A percentile compares a stretch with the other conserved stretches of the same genome.
phyloP scores from a whole-genome alignment of 2,888 invertebrate genomes.

The Plagodis dolabraria region DNA sequence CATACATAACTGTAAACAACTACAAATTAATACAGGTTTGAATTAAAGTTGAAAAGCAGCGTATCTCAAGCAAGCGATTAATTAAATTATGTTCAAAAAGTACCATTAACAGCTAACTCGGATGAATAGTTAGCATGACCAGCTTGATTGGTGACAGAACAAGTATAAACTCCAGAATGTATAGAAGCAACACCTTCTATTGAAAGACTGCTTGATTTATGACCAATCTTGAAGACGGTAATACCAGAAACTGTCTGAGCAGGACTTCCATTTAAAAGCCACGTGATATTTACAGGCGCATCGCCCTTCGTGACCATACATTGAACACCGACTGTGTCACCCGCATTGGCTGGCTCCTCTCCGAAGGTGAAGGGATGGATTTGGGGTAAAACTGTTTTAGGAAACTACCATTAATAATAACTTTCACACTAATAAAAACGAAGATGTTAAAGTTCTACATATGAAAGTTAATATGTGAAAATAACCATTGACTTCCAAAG shows the following conservation, averaged over 20 bases:
- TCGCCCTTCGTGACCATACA: constrained; percentile 93
- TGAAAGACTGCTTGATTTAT: constrained; percentile 88
- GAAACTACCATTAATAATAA: constrained; percentile 35
- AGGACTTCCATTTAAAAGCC: constrained; percentile 89
- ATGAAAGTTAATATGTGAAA: constrained; percentile 41
- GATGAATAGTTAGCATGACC: constrained; percentile 88
- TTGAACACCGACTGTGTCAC: constrained; percentile 89
- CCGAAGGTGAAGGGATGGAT: constrained; percentile 92
- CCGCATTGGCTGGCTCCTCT: constrained; percentile 90
- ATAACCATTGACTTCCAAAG: constrained; percentile 90
- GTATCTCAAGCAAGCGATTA: constrained; percentile 24
- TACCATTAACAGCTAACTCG: constrained; percentile 90
- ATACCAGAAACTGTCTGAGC: constrained; percentile 83
- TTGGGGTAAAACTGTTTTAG: constrained; percentile 63
- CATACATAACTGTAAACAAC: constrained; percentile 18
- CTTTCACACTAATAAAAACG: constrained; percentile 31
- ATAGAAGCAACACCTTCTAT: constrained; percentile 90
- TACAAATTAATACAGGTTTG: constrained; percentile 25
- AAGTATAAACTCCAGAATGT: constrained; percentile 91
- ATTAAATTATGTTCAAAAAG: constrained; percentile 26
- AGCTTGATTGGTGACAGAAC: constrained; percentile 88
- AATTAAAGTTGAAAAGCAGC: constrained; percentile 23
- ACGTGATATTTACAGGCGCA: constrained; percentile 89
- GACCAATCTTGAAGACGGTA: constrained; percentile 85
- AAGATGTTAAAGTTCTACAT: constrained; percentile 39